A percentile compares a stretch with the other conserved stretches of the same genome.
Evolutionary conservation across 2,888 invertebrate genomes (phyloP).

Genomic region (Anagyrus pseudococci): DNA sequence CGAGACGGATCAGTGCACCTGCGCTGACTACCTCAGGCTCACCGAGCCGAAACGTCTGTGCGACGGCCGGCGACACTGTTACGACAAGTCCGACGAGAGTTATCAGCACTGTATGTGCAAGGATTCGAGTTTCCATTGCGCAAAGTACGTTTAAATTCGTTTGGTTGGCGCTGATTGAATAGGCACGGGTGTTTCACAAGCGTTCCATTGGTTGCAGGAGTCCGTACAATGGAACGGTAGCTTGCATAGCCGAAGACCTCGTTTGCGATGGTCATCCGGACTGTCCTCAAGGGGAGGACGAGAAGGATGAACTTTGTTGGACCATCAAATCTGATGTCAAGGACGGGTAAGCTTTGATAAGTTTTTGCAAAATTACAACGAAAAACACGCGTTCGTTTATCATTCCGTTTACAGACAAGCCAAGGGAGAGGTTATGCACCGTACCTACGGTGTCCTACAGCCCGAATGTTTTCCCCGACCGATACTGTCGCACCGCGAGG

Average conservation of each 20-base stretch:
- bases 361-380: background rate
- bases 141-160: constrained; percentile 59
- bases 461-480: constrained; percentile 69
- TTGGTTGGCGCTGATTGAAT: background rate
- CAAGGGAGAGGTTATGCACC: constrained; percentile 72
- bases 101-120: constrained; percentile 71
- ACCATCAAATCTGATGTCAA: constrained; percentile 59
- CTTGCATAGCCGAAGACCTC: constrained; percentile 75
- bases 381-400: too few species aligned
- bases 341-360: constrained; percentile 51
- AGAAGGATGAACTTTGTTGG: constrained; percentile 74
- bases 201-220: constrained; percentile 5
- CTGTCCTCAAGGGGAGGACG: constrained; percentile 79
- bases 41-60: constrained; percentile 75
- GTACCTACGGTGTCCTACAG: constrained; percentile 75
- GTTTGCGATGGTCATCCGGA: constrained; percentile 79
- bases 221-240: constrained; percentile 31
- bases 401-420: constrained; percentile 63
- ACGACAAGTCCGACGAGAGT: constrained; percentile 79
- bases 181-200: background rate
- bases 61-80: constrained; percentile 78
- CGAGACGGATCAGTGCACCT: constrained; percentile 71
- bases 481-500: constrained; percentile 49
- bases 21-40: constrained; percentile 72
- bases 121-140: constrained; percentile 64